Evolutionary conservation across 2,888 invertebrate genomes (phyloP).

Genomic region (Drosophila putrida): DNA sequence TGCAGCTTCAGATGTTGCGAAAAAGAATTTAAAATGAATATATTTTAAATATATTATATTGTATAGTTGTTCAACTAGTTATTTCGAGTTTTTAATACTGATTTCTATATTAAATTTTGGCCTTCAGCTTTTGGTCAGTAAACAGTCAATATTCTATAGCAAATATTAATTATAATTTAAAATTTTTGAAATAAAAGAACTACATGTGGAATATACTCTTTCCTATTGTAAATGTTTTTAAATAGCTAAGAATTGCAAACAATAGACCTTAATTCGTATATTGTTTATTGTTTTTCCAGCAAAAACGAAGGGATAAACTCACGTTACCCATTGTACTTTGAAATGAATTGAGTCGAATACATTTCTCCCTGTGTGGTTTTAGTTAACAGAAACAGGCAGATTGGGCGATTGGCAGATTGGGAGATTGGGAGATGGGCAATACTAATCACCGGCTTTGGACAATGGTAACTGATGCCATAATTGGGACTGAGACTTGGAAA

Average conservation of each 20-base stretch:
- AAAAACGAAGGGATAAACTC: conserved; percentile 36
- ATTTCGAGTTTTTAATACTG: too few relatives aligned
- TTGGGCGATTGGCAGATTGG: conserved; percentile 25
- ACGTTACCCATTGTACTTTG: conserved; percentile 46
- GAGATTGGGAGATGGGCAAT: conserved; percentile 25
- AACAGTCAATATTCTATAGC: too few relatives aligned
- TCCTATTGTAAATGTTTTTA: not conserved
- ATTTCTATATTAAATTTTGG: too few relatives aligned
- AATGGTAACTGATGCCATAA: conserved; percentile 58
- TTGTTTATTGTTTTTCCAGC: conserved; percentile 34
- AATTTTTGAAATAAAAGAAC: not conserved
- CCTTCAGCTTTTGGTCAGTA: not conserved
- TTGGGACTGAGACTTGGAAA: conserved; percentile 36
- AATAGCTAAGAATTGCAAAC: conserved; percentile 13
- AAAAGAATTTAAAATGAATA: too few relatives aligned
- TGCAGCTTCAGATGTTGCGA: too few relatives aligned
- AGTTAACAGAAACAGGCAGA: conserved; percentile 10
- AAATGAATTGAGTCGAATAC: not conserved
- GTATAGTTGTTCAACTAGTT: too few relatives aligned
- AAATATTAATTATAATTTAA: conserved; percentile 7
- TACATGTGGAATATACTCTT: not conserved
- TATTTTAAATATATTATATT: too few relatives aligned
- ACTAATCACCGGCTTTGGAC: conserved; percentile 38
- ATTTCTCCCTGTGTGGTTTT: conserved; percentile 22
- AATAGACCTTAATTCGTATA: conserved; percentile 38